Percentiles rank a stretch among this genome's conserved stretches.
Conservation (phyloP, 2,888 invertebrate genomes). For the Mimumesa dahlbomi region DNA sequence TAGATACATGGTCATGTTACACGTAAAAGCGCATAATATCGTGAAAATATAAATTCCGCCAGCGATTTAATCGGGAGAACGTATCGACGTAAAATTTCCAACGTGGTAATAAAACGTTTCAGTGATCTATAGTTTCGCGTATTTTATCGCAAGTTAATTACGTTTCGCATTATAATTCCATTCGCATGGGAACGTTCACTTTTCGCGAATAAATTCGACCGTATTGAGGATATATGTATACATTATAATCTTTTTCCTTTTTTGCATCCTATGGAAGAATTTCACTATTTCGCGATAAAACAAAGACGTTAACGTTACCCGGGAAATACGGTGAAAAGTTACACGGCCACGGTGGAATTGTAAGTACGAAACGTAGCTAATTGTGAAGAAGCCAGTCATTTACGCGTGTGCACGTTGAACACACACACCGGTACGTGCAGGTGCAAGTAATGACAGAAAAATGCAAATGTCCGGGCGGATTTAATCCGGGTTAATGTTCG, state of each 20-base stretch:
- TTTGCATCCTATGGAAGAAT: no score
- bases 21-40: slow-evolving; percentile 9
- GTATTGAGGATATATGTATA: no score
- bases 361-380: neutral
- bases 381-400: neutral
- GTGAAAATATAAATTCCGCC: slow-evolving; percentile 23
- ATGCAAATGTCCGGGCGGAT: slow-evolving; percentile 24
- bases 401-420: neutral
- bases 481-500: slow-evolving; percentile 21
- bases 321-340: no score
- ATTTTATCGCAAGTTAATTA: neutral
- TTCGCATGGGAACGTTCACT: neutral
- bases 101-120: neutral
- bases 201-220: no score
- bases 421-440: neutral
- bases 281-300: no score
- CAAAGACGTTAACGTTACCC: no score
- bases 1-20: neutral
- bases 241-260: no score
- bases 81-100: slow-evolving; percentile 6
- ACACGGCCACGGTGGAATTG: neutral
- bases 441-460: slow-evolving; percentile 26
- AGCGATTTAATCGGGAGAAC: slow-evolving; percentile 1
- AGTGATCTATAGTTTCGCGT: neutral
- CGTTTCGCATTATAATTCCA: neutral